Base-by-base conservation (phyloP, 2,113 vertebrate genomes). In the Anoplopoma fimbria region DNA sequence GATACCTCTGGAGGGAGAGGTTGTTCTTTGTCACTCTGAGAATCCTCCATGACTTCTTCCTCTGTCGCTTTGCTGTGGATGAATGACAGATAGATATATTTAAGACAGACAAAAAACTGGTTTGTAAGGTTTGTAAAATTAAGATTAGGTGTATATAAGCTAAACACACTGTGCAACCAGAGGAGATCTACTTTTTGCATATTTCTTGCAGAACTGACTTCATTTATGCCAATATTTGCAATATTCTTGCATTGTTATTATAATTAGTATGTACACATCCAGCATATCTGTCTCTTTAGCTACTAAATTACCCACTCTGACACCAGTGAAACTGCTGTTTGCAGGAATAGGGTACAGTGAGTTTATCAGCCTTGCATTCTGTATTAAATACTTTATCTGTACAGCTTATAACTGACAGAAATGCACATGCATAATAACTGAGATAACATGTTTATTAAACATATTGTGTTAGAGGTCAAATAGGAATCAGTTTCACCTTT, bases 401-500 rank as follows among this genome's bases (percentile, higher is more conserved):
- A 9, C 21, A 69, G 27, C 21, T 25, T 34, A n/a, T n/a, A n/a
- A n/a, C n/a, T n/a, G n/a, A n/a, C n/a, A n/a, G n/a, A n/a, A n/a
- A n/a, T n/a, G n/a, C n/a, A n/a, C n/a, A n/a, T n/a, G n/a, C n/a
- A n/a, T n/a, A n/a, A n/a, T n/a, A n/a, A n/a, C n/a, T n/a, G n/a
- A n/a, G n/a, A n/a, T n/a, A n/a, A n/a, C n/a, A n/a, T n/a, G n/a
- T n/a, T n/a, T n/a, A n/a, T n/a, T n/a, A n/a, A n/a, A 25, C 40
- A 17, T 27, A 25, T 31, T n/a, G 49, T 55, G 27, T 69, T 9
- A 34, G 53, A 58, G 47, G 17, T 79, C 4, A 81, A 78, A 69
- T 17, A 19, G 2, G 21, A 68, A 34, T 61, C 0, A 47, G 23
- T 51, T 57, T 89, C 62, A 83, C 91, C 89, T 93, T 68, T 77